Percentiles rank a stretch among this genome's conserved stretches.
Conservation (phyloP, 2,113 vertebrate genomes). For the Hydrolagus affinis region DNA sequence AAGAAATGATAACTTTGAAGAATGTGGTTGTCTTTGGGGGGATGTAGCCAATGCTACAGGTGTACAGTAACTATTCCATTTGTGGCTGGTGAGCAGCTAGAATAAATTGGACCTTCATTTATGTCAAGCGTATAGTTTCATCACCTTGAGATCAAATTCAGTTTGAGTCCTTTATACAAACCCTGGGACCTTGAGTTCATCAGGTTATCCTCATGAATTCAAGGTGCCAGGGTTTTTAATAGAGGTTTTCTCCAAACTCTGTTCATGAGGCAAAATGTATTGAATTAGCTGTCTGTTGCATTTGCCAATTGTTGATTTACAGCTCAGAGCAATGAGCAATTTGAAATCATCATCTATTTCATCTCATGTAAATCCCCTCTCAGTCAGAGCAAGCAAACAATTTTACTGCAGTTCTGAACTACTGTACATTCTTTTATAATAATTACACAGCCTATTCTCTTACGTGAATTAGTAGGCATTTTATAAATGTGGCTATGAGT, state of each 20-base stretch:
- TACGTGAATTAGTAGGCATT: neutral
- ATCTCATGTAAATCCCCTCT: neutral
- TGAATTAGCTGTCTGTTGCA: slow-evolving; percentile 18
- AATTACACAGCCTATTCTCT: neutral
- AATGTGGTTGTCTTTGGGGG: too few relatives aligned
- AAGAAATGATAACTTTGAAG: neutral
- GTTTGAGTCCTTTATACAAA: neutral
- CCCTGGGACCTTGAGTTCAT: too few relatives aligned
- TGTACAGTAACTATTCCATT: neutral
- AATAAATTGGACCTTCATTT: neutral
- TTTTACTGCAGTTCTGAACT: neutral
- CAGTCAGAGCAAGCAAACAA: too few relatives aligned
- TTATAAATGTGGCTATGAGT: neutral
- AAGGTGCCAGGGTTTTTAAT: neutral
- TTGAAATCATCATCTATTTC: neutral
- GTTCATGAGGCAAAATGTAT: neutral
- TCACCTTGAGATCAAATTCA: neutral
- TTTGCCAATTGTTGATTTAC: neutral
- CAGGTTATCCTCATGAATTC: neutral
- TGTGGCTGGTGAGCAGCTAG: neutral
- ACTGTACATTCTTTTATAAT: neutral
- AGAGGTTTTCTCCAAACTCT: neutral
- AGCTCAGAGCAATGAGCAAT: neutral
- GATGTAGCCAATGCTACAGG: neutral
- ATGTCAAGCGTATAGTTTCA: neutral